Conservation (phyloP, 2,888 invertebrate species). For the Helobdella robusta region DNA sequence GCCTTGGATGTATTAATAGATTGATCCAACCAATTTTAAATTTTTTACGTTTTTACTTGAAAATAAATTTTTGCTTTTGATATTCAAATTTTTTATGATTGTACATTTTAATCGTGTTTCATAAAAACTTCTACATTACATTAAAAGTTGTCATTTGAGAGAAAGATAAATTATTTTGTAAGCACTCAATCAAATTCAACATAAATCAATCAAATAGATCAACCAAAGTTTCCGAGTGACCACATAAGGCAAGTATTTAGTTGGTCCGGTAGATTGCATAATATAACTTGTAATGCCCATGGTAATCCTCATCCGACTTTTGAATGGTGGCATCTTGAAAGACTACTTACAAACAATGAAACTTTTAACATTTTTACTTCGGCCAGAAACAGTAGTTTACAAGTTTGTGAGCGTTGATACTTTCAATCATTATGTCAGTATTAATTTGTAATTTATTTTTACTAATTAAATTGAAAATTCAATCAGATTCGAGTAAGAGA, state of each 20-base stretch:
- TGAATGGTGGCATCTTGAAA: slow-evolving; percentile 29
- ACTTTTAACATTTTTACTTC: slow-evolving; percentile 32
- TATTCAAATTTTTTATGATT: no score
- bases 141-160: no score
- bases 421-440: neutral
- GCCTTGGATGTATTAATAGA: no score
- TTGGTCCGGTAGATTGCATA: slow-evolving; percentile 34
- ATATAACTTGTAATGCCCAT: slow-evolving; percentile 33
- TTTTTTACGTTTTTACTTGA: no score
- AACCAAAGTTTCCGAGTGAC: slow-evolving; percentile 25
- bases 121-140: no score
- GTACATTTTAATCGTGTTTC: no score
- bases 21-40: no score
- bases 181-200: no score
- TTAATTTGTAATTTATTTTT: no score
- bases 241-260: slow-evolving; percentile 28
- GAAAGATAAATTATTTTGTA: no score
- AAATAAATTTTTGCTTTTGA: no score
- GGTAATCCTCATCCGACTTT: slow-evolving; percentile 34
- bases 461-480: no score
- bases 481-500: slow-evolving; percentile 29
- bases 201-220: slow-evolving; percentile 27
- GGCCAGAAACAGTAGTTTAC: slow-evolving; percentile 29
- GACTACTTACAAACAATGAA: slow-evolving; percentile 27
- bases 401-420: slow-evolving; percentile 26